Evolutionary conservation across 2,113 vertebrate species (phyloP).

Genomic region (Tautogolabrus adspersus): DNA sequence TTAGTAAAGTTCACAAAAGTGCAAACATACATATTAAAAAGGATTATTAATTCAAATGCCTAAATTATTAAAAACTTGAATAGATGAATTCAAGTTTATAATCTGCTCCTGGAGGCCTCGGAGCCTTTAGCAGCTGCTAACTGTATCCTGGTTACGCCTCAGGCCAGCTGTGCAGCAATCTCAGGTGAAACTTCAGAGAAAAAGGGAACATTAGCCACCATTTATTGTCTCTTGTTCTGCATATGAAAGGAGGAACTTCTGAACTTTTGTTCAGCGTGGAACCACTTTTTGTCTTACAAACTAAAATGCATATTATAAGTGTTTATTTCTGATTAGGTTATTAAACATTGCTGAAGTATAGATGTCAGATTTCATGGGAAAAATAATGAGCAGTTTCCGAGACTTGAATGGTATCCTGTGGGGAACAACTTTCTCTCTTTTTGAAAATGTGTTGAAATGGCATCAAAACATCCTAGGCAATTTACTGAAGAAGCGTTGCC

Average conservation of each 20-base stretch:
- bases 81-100: slow-evolving; percentile 15
- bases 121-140: slow-evolving; percentile 25
- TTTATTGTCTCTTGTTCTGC: slow-evolving; percentile 1
- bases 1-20: slow-evolving; percentile 28
- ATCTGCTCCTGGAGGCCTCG: slow-evolving; percentile 15
- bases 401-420: neutral
- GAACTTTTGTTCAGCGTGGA: slow-evolving; percentile 10
- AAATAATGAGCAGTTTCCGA: slow-evolving; percentile 6
- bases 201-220: slow-evolving; percentile 20
- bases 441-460: slow-evolving; percentile 24
- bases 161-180: slow-evolving; percentile 7
- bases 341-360: neutral
- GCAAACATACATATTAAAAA: slow-evolving; percentile 14
- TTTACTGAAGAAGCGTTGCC: slow-evolving; percentile 28
- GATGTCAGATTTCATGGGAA: neutral
- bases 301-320: neutral
- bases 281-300: neutral
- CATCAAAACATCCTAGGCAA: slow-evolving; percentile 19
- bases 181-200: slow-evolving; percentile 16
- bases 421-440: neutral
- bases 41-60: slow-evolving; percentile 20
- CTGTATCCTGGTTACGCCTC: slow-evolving; percentile 19
- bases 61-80: slow-evolving; percentile 25
- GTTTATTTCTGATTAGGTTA: neutral
- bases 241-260: neutral